Percentiles rank a stretch among this genome's conserved stretches.
These are phyloP conservation scores for Syrrhaptes paradoxus DNA, from an alignment of 2,113 vertebrate genomes.

Conservation along the genomic window DNA sequence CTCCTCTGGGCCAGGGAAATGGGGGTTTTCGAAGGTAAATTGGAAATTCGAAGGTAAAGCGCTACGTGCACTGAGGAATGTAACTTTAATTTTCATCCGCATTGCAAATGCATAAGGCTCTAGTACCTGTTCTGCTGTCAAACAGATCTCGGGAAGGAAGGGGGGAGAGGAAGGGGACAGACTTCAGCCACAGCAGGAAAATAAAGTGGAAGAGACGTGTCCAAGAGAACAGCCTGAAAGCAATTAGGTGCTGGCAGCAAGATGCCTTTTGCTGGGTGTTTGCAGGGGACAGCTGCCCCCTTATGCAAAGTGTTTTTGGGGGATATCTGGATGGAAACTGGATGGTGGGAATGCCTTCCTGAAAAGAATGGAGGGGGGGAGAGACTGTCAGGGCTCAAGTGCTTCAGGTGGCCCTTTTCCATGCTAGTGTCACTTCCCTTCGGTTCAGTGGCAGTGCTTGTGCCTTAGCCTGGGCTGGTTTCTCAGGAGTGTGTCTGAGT, in stretches of 20 bases:
- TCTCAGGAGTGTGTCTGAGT: not conserved
- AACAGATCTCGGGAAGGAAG: not conserved
- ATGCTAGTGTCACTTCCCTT: not conserved
- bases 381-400: not conserved
- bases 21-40: not conserved
- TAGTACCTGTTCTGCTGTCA: not conserved
- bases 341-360: not conserved
- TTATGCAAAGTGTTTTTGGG: not conserved
- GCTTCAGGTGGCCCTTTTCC: not conserved
- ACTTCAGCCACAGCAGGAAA: not conserved
- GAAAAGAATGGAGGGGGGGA: not conserved
- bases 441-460: not conserved
- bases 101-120: not conserved
- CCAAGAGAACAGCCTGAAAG: not conserved
- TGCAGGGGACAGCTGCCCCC: not conserved
- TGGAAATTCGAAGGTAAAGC: not conserved
- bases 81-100: not conserved
- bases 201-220: not conserved
- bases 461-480: not conserved
- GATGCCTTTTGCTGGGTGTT: not conserved
- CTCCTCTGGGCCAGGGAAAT: not conserved
- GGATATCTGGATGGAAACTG: not conserved
- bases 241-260: not conserved
- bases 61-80: fast-evolving
- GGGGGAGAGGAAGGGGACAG: not conserved